These are phyloP conservation scores for Andrena bucephala DNA, from an alignment of 2,888 invertebrate species.

Conservation along the genomic window DNA sequence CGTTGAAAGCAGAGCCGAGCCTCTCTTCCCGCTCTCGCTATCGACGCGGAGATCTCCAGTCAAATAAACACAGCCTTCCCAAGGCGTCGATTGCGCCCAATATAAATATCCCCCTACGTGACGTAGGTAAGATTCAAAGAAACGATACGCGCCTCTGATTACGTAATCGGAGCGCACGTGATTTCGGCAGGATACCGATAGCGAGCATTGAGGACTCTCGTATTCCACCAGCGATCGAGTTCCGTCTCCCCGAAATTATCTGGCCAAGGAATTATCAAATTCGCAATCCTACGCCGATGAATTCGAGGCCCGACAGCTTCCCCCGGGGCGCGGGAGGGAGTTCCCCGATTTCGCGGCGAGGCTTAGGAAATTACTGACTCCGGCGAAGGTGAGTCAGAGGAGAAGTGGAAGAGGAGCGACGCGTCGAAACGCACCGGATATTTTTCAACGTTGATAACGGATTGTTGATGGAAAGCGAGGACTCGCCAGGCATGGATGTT, in stretches of 20 bases:
- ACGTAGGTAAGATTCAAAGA: slow-evolving; percentile 47
- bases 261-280: not conserved
- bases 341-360: not conserved
- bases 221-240: not conserved
- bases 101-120: slow-evolving; percentile 39
- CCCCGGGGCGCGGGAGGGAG: no score
- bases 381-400: not conserved
- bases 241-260: not conserved
- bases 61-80: slow-evolving; percentile 37
- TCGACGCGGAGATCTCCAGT: slow-evolving; percentile 20
- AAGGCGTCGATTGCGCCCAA: slow-evolving; percentile 26
- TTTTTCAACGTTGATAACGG: slow-evolving; percentile 77
- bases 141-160: slow-evolving; percentile 58
- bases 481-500: slow-evolving; percentile 73
- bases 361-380: not conserved
- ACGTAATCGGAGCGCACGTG: slow-evolving; percentile 50
- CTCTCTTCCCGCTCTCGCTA: not conserved
- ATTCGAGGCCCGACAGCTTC: not conserved
- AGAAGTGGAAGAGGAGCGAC: slow-evolving; percentile 36
- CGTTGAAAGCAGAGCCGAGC: no score
- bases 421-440: slow-evolving; percentile 68
- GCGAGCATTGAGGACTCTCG: not conserved
- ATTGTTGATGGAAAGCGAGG: slow-evolving; percentile 77
- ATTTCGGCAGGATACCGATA: slow-evolving; percentile 59
- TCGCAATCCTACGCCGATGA: not conserved